Evolutionary conservation across 2,797 vertebrate genomes (phyloP).

Genomic region (Rhynchonycteris naso): DNA sequence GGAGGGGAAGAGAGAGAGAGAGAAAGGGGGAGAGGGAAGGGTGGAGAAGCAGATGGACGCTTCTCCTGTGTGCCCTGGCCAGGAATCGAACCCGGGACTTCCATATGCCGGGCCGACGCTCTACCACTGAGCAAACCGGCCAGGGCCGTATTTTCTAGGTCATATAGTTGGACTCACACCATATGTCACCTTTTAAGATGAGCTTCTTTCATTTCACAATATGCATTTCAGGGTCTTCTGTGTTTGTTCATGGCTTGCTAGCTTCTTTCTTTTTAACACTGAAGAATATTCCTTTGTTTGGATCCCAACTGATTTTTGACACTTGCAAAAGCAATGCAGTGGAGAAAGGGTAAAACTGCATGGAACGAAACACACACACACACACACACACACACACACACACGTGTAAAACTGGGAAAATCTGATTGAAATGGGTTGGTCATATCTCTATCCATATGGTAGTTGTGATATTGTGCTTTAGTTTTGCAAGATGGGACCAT

Average conservation of each 20-base stretch:
- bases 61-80: too few relatives aligned
- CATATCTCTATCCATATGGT: neutral
- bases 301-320: neutral
- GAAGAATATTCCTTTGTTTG: neutral
- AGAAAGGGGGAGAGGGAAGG: too few relatives aligned
- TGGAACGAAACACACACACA: neutral
- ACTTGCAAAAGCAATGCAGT: neutral
- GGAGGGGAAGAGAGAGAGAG: too few relatives aligned
- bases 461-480: neutral
- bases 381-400: neutral
- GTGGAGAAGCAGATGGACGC: too few relatives aligned
- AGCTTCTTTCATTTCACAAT: too few relatives aligned
- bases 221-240: neutral
- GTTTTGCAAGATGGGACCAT: too few relatives aligned
- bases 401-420: neutral
- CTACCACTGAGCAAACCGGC: too few relatives aligned
- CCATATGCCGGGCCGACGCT: too few relatives aligned
- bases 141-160: neutral
- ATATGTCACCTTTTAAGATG: neutral
- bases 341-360: too few relatives aligned
- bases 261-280: neutral
- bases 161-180: too few relatives aligned
- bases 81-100: too few relatives aligned
- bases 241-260: neutral
- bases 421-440: neutral